Conservation (phyloP, 2,888 invertebrate species). For the Aethes cnicana region DNA sequence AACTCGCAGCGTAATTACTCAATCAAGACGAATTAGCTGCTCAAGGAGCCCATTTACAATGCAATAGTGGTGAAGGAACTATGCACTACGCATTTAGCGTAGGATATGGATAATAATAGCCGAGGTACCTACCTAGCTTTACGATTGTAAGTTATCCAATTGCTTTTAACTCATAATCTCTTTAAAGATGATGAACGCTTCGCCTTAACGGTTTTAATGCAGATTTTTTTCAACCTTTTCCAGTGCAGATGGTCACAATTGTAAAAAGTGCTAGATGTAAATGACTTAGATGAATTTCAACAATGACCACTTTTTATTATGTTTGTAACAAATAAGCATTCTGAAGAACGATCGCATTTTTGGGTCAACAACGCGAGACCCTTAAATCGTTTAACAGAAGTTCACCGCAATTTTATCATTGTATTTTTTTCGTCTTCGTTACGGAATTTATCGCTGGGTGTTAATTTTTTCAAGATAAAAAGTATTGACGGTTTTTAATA, state of each 20-base stretch:
- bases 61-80: constrained; percentile 5
- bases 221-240: too few relatives aligned
- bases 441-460: constrained; percentile 4
- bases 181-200: too few relatives aligned
- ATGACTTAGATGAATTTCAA: constrained; percentile 9
- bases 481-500: constrained; percentile 20
- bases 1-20: constrained; percentile 12
- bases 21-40: constrained; percentile 16
- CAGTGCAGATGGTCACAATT: too few relatives aligned
- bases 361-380: constrained; percentile 8
- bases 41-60: not conserved
- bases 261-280: too few relatives aligned
- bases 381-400: constrained; percentile 7
- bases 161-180: too few relatives aligned
- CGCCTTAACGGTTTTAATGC: too few relatives aligned
- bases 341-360: not conserved
- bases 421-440: constrained; percentile 4
- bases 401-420: constrained; percentile 15
- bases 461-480: constrained; percentile 14
- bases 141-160: too few relatives aligned
- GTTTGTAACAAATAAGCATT: not conserved
- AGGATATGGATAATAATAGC: too few relatives aligned
- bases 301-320: not conserved
- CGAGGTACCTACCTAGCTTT: too few relatives aligned
- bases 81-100: too few relatives aligned